A percentile compares a stretch with the other conserved stretches of the same genome.
phyloP scores from a whole-genome alignment of 1,140 invertebrate genomes.

The Diploscapter pachys region DNA sequence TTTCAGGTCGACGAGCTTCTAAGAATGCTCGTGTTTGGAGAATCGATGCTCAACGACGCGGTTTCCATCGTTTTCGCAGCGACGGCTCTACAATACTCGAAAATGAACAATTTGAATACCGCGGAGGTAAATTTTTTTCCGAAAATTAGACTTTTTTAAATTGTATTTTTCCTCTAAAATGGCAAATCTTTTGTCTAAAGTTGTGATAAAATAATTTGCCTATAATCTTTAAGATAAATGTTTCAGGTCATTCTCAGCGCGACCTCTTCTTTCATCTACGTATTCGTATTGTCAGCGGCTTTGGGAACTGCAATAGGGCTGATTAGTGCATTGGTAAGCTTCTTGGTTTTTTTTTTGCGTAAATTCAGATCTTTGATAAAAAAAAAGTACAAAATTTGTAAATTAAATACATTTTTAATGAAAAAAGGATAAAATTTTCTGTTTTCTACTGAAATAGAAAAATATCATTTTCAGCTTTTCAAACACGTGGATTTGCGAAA shows the following conservation, averaged over 20 bases:
- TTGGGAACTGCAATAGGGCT: slow-evolving; percentile 93
- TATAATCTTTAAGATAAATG: slow-evolving; percentile 65
- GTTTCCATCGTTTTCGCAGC: slow-evolving; percentile 71
- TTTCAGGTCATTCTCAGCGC: slow-evolving; percentile 71
- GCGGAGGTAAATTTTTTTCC: slow-evolving; percentile 6
- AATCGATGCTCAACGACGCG: slow-evolving; percentile 96
- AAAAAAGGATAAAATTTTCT: background rate
- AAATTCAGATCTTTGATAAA: slow-evolving; percentile 7
- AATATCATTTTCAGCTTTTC: slow-evolving; percentile 64
- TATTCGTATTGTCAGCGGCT: slow-evolving; percentile 96
- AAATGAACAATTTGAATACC: slow-evolving; percentile 12
- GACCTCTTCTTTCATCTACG: slow-evolving; percentile 82
- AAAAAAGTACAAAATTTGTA: background rate
- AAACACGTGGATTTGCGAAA: slow-evolving; percentile 94
- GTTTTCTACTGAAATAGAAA: slow-evolving; percentile 8
- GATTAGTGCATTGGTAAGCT: slow-evolving; percentile 78
- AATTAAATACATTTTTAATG: background rate
- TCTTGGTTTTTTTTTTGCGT: slow-evolving; percentile 13
- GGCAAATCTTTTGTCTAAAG: too few relatives aligned
- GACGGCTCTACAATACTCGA: slow-evolving; percentile 54
- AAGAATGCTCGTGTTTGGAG: slow-evolving; percentile 97
- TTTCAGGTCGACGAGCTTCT: slow-evolving; percentile 90
- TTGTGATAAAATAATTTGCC: slow-evolving; percentile 63
- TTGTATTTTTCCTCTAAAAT: background rate
- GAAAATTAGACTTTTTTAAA: background rate